phyloP scores from a whole-genome alignment of 2,888 invertebrate genomes.

The Noctua janthe region DNA sequence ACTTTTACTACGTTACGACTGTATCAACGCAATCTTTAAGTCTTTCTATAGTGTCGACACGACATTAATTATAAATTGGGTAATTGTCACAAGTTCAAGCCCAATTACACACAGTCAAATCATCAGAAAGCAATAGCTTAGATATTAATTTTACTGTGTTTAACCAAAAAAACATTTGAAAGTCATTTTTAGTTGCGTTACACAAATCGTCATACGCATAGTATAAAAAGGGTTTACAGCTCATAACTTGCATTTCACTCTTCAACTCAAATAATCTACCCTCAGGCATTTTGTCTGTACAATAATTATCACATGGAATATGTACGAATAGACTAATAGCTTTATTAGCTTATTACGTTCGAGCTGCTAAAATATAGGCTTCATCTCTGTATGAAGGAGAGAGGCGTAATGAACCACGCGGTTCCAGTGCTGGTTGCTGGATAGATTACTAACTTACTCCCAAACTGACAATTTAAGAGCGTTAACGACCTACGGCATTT shows the following conservation, averaged over 20 bases:
- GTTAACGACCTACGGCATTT: too few species aligned
- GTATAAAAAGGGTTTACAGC: neutral
- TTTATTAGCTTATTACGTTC: neutral
- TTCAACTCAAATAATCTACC: neutral
- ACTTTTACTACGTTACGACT: neutral
- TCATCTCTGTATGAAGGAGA: neutral
- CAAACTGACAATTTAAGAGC: neutral
- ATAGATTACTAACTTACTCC: neutral
- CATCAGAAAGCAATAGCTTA: neutral
- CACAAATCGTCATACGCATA: neutral
- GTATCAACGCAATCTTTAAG: neutral
- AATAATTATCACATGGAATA: neutral
- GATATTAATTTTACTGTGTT: neutral
- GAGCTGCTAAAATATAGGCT: neutral
- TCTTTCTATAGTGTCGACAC: too few species aligned
- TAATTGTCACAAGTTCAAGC: too few species aligned
- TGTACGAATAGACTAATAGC: neutral
- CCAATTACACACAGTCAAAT: neutral
- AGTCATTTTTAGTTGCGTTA: neutral
- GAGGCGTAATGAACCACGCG: neutral
- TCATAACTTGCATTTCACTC: neutral
- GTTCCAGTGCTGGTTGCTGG: neutral
- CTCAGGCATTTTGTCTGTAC: neutral
- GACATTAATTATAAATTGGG: neutral
- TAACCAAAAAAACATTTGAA: neutral